Evolutionary conservation across 2,888 invertebrate species (phyloP), one percentile per base, ranked within the genome.

Genomic region (Epinotia ramella): DNA sequence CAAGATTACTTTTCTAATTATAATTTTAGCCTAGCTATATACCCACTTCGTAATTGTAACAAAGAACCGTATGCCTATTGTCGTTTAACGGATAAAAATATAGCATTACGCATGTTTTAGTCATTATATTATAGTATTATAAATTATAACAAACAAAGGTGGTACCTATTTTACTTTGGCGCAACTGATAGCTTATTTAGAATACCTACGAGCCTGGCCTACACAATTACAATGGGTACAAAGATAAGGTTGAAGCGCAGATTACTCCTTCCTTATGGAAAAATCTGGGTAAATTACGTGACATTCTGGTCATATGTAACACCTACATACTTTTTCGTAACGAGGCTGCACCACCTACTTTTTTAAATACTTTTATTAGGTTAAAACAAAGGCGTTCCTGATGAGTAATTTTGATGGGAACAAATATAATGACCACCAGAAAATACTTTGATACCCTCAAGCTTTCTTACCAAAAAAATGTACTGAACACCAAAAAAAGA

Each of bases 71-170:
- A 56, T 33, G 18, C 12, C 60, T 46, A 59, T 46, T 69, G 60
- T 28, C 5, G 69, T 24, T 60, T 24, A n/a, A 20, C 20, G n/a
- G 1, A 59, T 59, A 69, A 69, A 68, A 59, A 60, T 69, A 59
- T 16, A 24, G n/a, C 46, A 59, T 59, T 59, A 69, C 68, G 46
- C 68, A 69, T 24, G 59, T 69, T 69, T 60, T 60, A 60, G 28
- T 69, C 59, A 59, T 65, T 40, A 40, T 40, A 9, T 28, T 28
- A 28, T 3, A 40, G 40, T 40, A 40, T 40, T 40, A 40, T 28
- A 28, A 2, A 24, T 57, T 40, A 33, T 44, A 46, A 46, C 24
- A 60, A 60, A 69, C 69, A 69, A 69, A 69, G 59, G 24, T 18
- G 53, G 53, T 33, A 53, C 9, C 24, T 49, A 20, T 20, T 57